These are phyloP conservation scores for Leguminivora glycinivorella DNA, from an alignment of 1,140 invertebrate species.

Conservation along the genomic window DNA sequence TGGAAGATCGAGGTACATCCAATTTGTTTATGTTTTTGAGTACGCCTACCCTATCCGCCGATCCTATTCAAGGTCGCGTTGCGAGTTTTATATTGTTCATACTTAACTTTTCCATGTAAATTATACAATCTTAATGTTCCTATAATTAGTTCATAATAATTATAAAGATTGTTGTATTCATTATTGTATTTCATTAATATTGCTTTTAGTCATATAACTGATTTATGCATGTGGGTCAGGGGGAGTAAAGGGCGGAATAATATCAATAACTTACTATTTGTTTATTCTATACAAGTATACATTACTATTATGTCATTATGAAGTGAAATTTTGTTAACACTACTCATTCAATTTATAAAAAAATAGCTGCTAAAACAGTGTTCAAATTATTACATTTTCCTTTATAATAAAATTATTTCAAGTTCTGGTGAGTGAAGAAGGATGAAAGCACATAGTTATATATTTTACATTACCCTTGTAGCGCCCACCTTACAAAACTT, in stretches of 20 bases:
- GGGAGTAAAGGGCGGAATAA: slow-evolving; percentile 4
- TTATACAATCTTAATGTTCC: neutral
- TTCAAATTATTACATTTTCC: too few relatives aligned
- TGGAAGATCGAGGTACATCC: slow-evolving; percentile 48
- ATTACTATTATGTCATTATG: neutral
- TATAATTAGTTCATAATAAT: slow-evolving; percentile 7
- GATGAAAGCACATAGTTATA: too few relatives aligned
- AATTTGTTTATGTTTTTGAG: slow-evolving; percentile 16
- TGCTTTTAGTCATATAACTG: slow-evolving; percentile 9
- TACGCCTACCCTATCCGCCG: neutral
- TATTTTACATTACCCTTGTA: too few relatives aligned
- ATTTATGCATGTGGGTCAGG: slow-evolving; percentile 9
- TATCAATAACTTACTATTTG: neutral
- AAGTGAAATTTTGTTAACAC: neutral
- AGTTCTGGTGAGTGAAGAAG: too few relatives aligned
- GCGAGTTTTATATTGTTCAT: neutral
- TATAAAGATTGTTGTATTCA: slow-evolving; percentile 8
- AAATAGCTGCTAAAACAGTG: too few relatives aligned
- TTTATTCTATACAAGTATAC: neutral
- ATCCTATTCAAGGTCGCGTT: slow-evolving; percentile 16
- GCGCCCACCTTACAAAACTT: too few relatives aligned
- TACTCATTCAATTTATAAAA: too few relatives aligned
- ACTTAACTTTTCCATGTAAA: neutral
- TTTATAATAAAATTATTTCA: too few relatives aligned
- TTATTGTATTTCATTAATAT: neutral